Conservation (phyloP, 2,113 vertebrate species). For the Hippocampus zosterae region DNA sequence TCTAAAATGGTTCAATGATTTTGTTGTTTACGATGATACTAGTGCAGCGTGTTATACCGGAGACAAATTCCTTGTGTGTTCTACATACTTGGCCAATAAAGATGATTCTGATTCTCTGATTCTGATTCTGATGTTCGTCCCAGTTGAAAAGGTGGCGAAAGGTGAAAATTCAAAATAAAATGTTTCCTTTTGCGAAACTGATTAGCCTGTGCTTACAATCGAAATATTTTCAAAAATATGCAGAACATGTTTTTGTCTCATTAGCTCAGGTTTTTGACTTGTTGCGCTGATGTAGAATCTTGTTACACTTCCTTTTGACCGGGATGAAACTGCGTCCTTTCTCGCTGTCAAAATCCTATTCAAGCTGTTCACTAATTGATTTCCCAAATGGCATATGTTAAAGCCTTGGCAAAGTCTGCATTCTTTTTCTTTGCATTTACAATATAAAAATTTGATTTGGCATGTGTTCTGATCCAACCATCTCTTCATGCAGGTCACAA, state of each 20-base stretch:
- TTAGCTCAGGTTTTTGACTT: neutral
- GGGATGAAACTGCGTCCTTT: neutral
- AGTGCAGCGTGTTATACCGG: no score
- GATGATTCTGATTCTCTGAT: no score
- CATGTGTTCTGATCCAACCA: constrained; percentile 16
- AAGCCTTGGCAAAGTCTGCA: neutral
- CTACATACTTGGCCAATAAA: no score
- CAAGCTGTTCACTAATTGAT: neutral
- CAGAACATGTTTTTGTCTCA: neutral
- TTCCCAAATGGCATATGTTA: constrained; percentile 2
- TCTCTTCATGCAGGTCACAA: constrained; percentile 30
- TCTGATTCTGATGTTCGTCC: no score
- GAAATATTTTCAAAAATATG: neutral
- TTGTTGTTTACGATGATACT: no score
- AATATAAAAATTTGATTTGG: constrained; percentile 25
- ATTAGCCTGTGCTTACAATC: neutral
- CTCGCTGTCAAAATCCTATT: neutral
- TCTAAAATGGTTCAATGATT: no score
- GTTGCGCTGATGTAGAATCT: neutral
- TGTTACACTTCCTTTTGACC: neutral
- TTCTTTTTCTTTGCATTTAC: constrained; percentile 6
- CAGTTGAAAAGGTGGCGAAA: neutral
- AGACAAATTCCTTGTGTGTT: no score
- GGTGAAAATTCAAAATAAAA: neutral
- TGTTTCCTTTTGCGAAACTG: neutral